phyloP scores from a whole-genome alignment of 2,888 invertebrate species.

The Cantharis flavilabris region DNA sequence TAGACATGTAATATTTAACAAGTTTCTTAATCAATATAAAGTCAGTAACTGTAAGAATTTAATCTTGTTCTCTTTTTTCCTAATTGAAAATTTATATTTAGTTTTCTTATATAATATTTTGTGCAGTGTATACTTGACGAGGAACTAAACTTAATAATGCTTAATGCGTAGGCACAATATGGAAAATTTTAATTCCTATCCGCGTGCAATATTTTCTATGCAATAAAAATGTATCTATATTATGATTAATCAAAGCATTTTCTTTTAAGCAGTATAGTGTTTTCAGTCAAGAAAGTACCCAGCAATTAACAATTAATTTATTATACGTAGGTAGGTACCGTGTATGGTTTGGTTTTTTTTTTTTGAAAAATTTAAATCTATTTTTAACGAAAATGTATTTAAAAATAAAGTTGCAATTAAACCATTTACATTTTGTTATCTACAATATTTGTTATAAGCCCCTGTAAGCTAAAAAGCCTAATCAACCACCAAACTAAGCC shows the following conservation, averaged over 20 bases:
- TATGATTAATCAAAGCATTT: not conserved
- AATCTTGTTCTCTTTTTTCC: conserved; percentile 26
- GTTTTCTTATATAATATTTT: not conserved
- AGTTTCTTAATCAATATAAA: conserved; percentile 40
- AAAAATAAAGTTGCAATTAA: not conserved
- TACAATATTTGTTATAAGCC: conserved; percentile 26
- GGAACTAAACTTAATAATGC: not conserved
- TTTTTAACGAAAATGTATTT: not conserved
- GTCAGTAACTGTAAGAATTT: conserved; percentile 33
- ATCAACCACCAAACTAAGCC: conserved; percentile 40
- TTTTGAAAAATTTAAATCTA: not conserved
- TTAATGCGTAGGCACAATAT: not conserved
- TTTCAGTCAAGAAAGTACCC: not conserved
- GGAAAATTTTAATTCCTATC: not conserved
- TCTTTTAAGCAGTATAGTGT: not conserved
- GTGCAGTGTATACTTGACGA: not conserved
- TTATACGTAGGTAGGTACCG: not conserved
- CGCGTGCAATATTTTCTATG: not conserved
- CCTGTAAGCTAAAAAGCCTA: conserved; percentile 36
- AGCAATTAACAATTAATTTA: not conserved
- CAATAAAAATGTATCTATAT: not conserved
- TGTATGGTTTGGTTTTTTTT: not conserved
- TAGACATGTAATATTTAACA: conserved; percentile 35
- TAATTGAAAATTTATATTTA: conserved; percentile 24
- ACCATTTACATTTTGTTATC: not conserved